Base-by-base conservation (phyloP, 2,797 vertebrate genomes). In the Cichlasoma orientale region DNA sequence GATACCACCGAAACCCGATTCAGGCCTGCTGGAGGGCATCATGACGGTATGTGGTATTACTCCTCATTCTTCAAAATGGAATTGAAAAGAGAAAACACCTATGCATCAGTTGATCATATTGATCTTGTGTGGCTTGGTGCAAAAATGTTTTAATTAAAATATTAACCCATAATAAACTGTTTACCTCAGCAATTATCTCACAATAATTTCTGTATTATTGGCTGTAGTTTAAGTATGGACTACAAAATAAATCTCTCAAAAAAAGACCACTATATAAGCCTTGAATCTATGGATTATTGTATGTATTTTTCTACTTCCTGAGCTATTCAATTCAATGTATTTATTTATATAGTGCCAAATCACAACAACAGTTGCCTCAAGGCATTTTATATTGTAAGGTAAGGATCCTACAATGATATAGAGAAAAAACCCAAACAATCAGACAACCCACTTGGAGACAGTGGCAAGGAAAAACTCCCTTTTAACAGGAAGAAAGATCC, bases 31-130 rank as follows among this genome's bases (percentile, higher is more conserved):
- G 25, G 96, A 98, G 0, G 98, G 98, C 10, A 94, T 99, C 87
- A 99, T 99, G 98, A 99, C 98, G 98, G 98, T 99, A 98, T 18
- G 93, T 92, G 91, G 91, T 80, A 90, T 88, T 82, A 74, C 56
- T 47, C 70, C 8, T 52, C 63, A 56, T 1, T 61, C 21, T 53
- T 78, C 21, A 58, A 27, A 83, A 27, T 63, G 72, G 63, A 75
- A 47, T 7, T 50, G 52, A 56, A 56, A 14, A 29, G 31, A 18
- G 38, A 3, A 7, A 27, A 38, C 41, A 41, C 63, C 23, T 44
- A 57, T 56, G 25, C 13, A 7, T 47, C 44, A 47, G 14, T 47
- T 16, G 6, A 6, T 29, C 0, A 44, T 14, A 29, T 29, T n/a
- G 44, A 68, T 29, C 18, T n/a, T 68, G 44, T 52, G 63, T 68